A percentile compares a stretch with the other conserved stretches of the same genome.
phyloP scores from a whole-genome alignment of 2,888 invertebrate species.

The Hirtodrosophila trivittata region DNA sequence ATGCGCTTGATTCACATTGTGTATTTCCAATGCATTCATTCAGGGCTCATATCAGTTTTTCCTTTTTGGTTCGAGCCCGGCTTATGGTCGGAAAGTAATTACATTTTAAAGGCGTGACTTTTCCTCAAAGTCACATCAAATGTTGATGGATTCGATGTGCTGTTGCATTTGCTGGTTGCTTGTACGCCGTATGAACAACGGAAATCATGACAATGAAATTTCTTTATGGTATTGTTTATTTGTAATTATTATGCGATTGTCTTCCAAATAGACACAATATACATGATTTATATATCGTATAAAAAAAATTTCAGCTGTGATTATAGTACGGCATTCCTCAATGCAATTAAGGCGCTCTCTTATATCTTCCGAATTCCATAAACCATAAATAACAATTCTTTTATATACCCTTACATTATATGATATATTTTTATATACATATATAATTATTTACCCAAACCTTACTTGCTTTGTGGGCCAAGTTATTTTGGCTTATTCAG shows the following conservation, averaged over 20 bases:
- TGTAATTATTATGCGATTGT: constrained; percentile 46
- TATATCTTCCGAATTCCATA: background rate
- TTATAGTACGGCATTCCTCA: constrained; percentile 24
- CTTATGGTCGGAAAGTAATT: constrained; percentile 40
- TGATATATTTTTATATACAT: no score
- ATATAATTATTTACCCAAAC: no score
- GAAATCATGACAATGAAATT: constrained; percentile 71
- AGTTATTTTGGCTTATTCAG: constrained; percentile 16
- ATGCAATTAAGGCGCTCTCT: constrained; percentile 17
- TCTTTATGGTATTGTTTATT: constrained; percentile 71
- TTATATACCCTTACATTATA: background rate
- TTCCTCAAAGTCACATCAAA: constrained; percentile 46
- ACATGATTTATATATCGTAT: constrained; percentile 34
- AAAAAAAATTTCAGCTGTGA: constrained; percentile 29
- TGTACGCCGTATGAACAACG: constrained; percentile 58
- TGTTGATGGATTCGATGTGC: constrained; percentile 28
- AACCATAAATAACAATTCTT: background rate
- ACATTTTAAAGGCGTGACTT: constrained; percentile 62
- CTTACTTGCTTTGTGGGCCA: constrained; percentile 21
- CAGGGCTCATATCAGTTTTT: constrained; percentile 23
- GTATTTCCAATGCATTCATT: constrained; percentile 21
- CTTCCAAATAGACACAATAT: constrained; percentile 51
- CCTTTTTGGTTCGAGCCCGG: constrained; percentile 24
- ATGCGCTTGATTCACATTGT: constrained; percentile 25
- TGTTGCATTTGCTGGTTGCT: constrained; percentile 5